Evolutionary conservation across 2,113 vertebrate genomes (phyloP).

Genomic region (Irena cyanogastra): DNA sequence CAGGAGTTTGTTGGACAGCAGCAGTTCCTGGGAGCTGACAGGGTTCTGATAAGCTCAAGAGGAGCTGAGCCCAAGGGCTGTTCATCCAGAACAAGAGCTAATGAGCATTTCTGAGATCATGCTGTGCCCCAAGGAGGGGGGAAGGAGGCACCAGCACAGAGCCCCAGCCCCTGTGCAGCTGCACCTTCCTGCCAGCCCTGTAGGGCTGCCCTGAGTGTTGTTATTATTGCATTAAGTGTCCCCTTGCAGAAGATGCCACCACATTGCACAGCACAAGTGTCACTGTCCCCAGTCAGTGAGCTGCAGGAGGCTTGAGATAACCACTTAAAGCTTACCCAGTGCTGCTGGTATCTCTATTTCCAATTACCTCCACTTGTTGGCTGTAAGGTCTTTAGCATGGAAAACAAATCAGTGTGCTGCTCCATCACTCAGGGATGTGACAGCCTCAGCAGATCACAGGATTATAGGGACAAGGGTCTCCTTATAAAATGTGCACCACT

Average conservation of each 20-base stretch:
- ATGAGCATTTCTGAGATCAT: not conserved
- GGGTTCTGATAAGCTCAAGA: not conserved
- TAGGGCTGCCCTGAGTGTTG: not conserved
- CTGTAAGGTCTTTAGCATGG: constrained; percentile 24
- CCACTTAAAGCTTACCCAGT: not conserved
- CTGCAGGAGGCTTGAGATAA: not conserved
- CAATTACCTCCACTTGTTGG: constrained; percentile 1
- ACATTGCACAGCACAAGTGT: not conserved
- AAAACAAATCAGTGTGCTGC: not conserved
- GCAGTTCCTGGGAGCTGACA: not conserved
- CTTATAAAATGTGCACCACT: constrained; percentile 59
- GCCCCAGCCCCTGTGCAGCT: not conserved
- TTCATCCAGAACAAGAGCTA: not conserved
- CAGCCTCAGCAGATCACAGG: constrained; percentile 5
- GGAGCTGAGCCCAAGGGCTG: not conserved
- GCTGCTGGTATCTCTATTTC: not conserved
- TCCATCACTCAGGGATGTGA: constrained; percentile 17
- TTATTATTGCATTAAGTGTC: not conserved
- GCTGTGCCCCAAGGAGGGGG: not conserved
- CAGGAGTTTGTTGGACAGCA: not conserved
- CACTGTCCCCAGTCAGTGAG: not conserved
- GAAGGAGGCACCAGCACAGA: not conserved
- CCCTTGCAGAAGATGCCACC: not conserved
- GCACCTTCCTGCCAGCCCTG: not conserved
- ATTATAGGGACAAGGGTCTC: constrained; percentile 40